Evolutionary conservation across 1,140 invertebrate genomes (phyloP).

Genomic region (Hirudo medicinalis): DNA sequence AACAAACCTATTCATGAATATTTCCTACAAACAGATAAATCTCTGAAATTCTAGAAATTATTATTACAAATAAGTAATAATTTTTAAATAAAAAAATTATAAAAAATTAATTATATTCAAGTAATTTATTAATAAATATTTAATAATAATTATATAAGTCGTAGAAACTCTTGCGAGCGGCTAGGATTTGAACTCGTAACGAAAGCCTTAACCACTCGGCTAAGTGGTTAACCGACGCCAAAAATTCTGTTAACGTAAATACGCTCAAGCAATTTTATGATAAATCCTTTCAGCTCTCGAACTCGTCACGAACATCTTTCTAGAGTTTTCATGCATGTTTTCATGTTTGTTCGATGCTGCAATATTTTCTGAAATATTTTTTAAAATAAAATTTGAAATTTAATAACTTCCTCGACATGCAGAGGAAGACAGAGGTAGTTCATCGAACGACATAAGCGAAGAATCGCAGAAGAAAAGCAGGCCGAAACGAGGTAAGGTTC

Average conservation of each 20-base stretch:
- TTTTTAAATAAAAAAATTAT: too few relatives aligned
- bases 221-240: background rate
- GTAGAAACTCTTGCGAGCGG: too few relatives aligned
- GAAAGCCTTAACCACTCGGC: too few relatives aligned
- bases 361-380: background rate
- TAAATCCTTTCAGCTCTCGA: background rate
- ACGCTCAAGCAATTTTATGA: background rate
- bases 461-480: conserved; percentile 14
- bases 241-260: background rate
- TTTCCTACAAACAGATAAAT: too few relatives aligned
- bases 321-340: background rate
- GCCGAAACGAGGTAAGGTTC: conserved; percentile 13
- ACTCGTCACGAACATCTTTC: background rate
- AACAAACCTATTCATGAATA: too few relatives aligned
- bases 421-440: background rate
- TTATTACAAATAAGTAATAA: too few relatives aligned
- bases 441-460: background rate
- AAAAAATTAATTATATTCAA: too few relatives aligned
- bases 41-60: too few relatives aligned
- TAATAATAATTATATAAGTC: too few relatives aligned
- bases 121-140: too few relatives aligned
- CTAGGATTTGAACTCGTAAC: too few relatives aligned
- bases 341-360: background rate
- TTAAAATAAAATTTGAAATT: too few relatives aligned
- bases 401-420: background rate